Base-by-base conservation (phyloP, 2,888 invertebrate genomes). In the Cephus pulcher region DNA sequence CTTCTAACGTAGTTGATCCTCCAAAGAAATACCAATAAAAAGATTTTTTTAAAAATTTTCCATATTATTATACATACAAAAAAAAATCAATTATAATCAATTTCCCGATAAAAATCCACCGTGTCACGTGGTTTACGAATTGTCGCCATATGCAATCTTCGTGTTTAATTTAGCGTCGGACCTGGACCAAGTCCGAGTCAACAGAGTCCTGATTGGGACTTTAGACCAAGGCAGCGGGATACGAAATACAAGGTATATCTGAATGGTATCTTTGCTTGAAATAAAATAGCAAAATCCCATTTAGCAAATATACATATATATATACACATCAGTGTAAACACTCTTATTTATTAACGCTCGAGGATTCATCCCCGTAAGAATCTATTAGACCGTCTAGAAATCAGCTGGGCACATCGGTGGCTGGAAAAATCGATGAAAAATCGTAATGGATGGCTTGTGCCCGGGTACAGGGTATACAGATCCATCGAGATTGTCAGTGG, bases 401-500 rank as follows among this genome's bases (percentile, higher is more conserved):
- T 23, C 56, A 56, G 23, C 56, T 56, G 23, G 56, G 56, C 23
- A 23, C 56, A 56, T 56, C 56, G 56, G 56, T 56, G 56, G 56
- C 56, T 56, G 56, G 56, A 56, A 56, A 56, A 40, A 23, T 23
- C 40, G 6, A 23, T 40, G 40, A 40, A 40, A 40, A 56, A 56
- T 56, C 56, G 56, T 56, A 56, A 56, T 56, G 56, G 56, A 56
- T 56, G 56, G 9, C 56, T 23, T 23, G 12, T 33, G 12, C 71
- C 70, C 11, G 32, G 32, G 32, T 32, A 32, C 71, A n/a, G 71
- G 12, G 74, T 34, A 35, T 85, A 71, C 71, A 32, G 71, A 71
- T 71, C 32, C 71, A 71, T 34, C 71, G 71, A 71, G 71, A 71
- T 71, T 34, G 32, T 71, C 30, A 1, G 23, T 56, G 2, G 84